Conservation (phyloP, 2,113 vertebrate genomes). For the Hippocampus guttulatus region DNA sequence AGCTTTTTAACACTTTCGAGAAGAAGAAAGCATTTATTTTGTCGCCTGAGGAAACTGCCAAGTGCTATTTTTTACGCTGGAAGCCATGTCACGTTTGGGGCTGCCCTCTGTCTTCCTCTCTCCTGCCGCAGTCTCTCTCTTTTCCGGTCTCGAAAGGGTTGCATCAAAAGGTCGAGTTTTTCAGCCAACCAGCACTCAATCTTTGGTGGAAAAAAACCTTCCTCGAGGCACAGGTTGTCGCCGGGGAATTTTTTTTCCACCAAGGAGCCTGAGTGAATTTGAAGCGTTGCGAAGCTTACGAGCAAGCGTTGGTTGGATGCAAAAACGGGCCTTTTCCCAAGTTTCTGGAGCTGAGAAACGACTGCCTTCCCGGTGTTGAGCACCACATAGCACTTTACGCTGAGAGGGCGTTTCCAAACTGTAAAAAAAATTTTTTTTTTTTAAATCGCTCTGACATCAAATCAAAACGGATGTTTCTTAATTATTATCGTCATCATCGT, state of each 20-base stretch:
- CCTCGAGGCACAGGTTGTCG: constrained; percentile 6
- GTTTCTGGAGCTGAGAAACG: constrained; percentile 74
- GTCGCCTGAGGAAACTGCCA: constrained; percentile 13
- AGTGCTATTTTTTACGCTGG: constrained; percentile 12
- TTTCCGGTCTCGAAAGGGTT: constrained; percentile 67
- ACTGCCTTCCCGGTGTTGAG: constrained; percentile 41
- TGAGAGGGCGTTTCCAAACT: constrained; percentile 51
- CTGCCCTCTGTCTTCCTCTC: constrained; percentile 55
- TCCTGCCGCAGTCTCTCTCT: constrained; percentile 68
- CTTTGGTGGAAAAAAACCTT: constrained; percentile 61
- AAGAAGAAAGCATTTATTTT: constrained; percentile 17
- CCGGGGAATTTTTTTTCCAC: constrained; percentile 53
- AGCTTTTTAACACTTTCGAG: constrained; percentile 13
- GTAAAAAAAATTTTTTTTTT: background rate
- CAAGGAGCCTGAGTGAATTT: constrained; percentile 53
- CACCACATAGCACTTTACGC: constrained; percentile 67
- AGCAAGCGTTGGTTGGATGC: constrained; percentile 67
- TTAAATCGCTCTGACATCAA: background rate
- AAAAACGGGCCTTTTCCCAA: constrained; percentile 77
- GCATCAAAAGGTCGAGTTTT: constrained; percentile 79
- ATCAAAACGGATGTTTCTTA: background rate
- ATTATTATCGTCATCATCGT: background rate
- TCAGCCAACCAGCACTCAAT: constrained; percentile 70
- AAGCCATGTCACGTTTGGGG: constrained; percentile 39
- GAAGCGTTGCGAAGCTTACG: constrained; percentile 19